phyloP scores from a whole-genome alignment of 2,888 invertebrate genomes.

The Noctua pronuba region DNA sequence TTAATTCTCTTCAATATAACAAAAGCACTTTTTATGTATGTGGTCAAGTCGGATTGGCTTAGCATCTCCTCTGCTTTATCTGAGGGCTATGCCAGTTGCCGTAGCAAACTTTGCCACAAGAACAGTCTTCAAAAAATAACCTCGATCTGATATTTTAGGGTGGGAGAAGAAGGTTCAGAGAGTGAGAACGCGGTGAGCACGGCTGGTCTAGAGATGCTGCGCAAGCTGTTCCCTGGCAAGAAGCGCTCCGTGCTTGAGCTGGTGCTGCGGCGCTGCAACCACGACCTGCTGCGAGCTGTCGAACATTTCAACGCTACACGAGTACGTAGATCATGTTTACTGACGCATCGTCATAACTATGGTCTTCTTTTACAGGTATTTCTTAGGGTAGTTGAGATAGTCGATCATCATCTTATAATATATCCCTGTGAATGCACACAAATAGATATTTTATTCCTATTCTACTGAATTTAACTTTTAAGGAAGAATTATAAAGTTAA shows the following conservation, averaged over 20 bases:
- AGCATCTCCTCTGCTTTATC: background rate
- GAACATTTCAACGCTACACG: conserved; percentile 94
- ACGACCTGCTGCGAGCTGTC: conserved; percentile 97
- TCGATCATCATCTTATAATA: background rate
- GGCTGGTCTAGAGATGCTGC: conserved; percentile 95
- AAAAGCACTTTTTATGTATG: background rate
- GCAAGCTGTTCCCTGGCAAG: conserved; percentile 97
- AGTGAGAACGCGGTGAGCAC: conserved; percentile 90
- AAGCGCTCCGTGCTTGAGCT: conserved; percentile 96
- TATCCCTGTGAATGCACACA: background rate
- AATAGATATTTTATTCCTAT: background rate
- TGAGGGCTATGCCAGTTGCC: background rate
- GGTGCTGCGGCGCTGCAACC: conserved; percentile 97
- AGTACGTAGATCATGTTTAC: conserved; percentile 68
- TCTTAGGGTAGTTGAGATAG: background rate
- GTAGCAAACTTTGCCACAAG: background rate
- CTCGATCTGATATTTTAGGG: conserved; percentile 42
- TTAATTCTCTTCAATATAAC: background rate
- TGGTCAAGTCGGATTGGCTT: background rate
- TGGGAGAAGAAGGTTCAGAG: conserved; percentile 75
- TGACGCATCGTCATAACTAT: background rate
- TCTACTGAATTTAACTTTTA: background rate
- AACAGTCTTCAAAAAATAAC: background rate
- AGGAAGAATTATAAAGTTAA: background rate
- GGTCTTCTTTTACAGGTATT: conserved; percentile 1